Evolutionary conservation across 1,140 invertebrate genomes (phyloP), one percentile per base, ranked within the genome.

Genomic region (Solen grandis): DNA sequence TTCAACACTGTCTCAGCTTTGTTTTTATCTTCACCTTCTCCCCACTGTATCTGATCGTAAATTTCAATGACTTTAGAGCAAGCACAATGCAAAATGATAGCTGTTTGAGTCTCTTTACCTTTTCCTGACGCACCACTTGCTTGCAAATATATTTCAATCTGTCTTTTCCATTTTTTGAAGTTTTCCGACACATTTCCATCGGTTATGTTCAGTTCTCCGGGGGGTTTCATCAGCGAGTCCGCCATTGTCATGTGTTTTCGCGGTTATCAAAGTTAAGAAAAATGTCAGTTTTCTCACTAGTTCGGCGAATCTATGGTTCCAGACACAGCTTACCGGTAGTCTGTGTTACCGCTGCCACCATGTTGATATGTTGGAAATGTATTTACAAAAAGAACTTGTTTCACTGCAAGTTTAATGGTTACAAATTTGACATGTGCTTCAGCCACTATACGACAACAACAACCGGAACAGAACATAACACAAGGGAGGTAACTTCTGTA

Each of bases 11-110:
- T 25, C 5, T 16, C 27, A 10, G 68, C 55, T n/a, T 65, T 60
- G 22, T 80, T 65, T 25, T 52, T 80, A 41, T 54, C 38, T 0
- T n/a, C 41, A n/a, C 52, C 36, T 22, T 46, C 27, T n/a, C 10
- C 69, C 22, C 69, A 73, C 22, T 35, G 50, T 35, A 73, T 57
- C 22, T 73, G 69, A 36, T 57, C 46, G 59, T 4, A 73, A 33
- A 73, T 73, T 27, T 73, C 69, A 33, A 73, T 57, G 13, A 73
- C 16, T 19, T 57, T 55, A 14, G 54, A 22, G 33, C 54, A 50
- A 10, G 54, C 69, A 73, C 52, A 73, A 36, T 73, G 69, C 1
- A 55, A 54, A 73, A 73, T 35, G 27, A 73, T 73, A 27, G 0
- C 35, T 1, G 31, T 36, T 59, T 36, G 69, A 5, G 36, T 31